These are phyloP conservation scores for Gymnorhina tibicen DNA, from an alignment of 2,113 vertebrate species.

Conservation along the genomic window DNA sequence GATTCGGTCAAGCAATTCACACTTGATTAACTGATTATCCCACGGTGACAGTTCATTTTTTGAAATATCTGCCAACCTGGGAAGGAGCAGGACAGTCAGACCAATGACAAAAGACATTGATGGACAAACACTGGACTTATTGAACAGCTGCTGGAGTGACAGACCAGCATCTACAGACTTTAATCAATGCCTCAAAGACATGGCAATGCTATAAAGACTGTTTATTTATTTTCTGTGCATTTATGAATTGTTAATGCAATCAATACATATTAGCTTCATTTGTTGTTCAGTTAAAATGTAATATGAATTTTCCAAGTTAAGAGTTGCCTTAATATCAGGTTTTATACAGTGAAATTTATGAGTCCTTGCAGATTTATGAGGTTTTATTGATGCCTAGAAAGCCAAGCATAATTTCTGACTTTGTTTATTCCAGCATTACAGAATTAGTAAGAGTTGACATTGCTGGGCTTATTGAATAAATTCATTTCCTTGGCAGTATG, in stretches of 20 bases:
- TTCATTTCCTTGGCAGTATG: constrained; percentile 25
- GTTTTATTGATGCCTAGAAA: constrained; percentile 27
- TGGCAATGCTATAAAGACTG: neutral
- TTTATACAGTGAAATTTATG: neutral
- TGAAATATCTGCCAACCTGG: constrained; percentile 29
- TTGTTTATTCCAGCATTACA: constrained; percentile 34
- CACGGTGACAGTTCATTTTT: constrained; percentile 33
- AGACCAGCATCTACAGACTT: neutral
- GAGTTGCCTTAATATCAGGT: neutral
- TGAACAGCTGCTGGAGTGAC: constrained; percentile 37
- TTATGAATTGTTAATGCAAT: constrained; percentile 64
- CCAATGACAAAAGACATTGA: constrained; percentile 35
- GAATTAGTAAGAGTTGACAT: constrained; percentile 22
- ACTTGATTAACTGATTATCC: constrained; percentile 67
- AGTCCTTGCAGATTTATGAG: constrained; percentile 24
- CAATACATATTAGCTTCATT: constrained; percentile 40
- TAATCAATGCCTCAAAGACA: constrained; percentile 58
- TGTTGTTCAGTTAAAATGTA: constrained; percentile 25
- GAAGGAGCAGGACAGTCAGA: constrained; percentile 9
- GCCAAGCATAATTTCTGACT: constrained; percentile 17
- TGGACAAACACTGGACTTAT: constrained; percentile 6
- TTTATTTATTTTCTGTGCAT: constrained; percentile 15
- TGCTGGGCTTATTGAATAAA: constrained; percentile 30
- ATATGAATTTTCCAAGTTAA: neutral
- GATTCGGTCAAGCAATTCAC: constrained; percentile 35